Evolutionary conservation across 2,113 vertebrate genomes (phyloP), one percentile per base, ranked within the genome.

Genomic region (Bucco capensis): DNA sequence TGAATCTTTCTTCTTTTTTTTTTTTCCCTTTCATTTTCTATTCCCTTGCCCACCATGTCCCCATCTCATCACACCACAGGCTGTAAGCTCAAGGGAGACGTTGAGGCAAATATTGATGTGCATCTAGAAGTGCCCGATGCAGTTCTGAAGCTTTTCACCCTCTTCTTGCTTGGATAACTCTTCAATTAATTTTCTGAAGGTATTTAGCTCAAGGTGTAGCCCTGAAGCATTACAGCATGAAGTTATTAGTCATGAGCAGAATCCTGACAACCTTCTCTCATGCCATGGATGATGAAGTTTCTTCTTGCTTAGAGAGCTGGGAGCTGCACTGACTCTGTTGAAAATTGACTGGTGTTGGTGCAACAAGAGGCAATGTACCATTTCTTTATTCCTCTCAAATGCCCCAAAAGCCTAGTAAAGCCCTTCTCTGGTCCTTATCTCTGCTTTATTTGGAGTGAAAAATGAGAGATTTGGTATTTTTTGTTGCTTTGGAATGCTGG

Each of bases 171-270:
- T 95, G 91, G 75, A 46, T 83, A 73, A 83, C 46, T 73, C 72
- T 86, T 89, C 60, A 88, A 74, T 91, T 92, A 87, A 89, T 95
- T 91, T 92, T 91, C 71, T 31, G n/a, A 89, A 80, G 71, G 91
- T 92, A 77, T 77, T 90, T 89, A 89, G 86, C 64, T 91, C 56
- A 71, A 77, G 82, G 64, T 91, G 35, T 74, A 89, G 72, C 71
- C 47, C 69, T 81, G 93, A 89, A 93, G 87, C 80, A 83, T 71
- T 92, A 42, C 66, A 75, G 86, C 75, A 73, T 89, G 72, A 89
- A 89, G 72, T 80, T 88, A 74, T 95, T 89, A 92, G 69, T 92
- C 82, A 92, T 81, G 82, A 92, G 64, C 67, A 89, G 76, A 95
- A 88, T 92, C 69, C 64, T 95, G 82, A 70, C 72, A 77, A 74